A percentile compares a stretch with the other conserved stretches of the same genome.
phyloP scores from a whole-genome alignment of 2,113 vertebrate genomes.

The Stegostoma tigrinum region DNA sequence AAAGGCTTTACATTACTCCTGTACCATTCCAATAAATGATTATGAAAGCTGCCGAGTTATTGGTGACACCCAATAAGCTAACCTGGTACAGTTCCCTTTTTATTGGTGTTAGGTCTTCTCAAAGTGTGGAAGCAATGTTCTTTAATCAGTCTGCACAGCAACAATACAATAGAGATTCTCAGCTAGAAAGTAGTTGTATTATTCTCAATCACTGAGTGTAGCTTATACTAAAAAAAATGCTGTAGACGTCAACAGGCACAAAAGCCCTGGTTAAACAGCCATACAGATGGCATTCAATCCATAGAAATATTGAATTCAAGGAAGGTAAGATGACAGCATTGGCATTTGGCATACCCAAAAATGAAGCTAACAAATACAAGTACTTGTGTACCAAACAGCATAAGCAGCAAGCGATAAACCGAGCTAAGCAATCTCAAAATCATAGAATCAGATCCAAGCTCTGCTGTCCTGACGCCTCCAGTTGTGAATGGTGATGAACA shows the following conservation, averaged over 20 bases:
- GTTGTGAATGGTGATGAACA: too few relatives aligned
- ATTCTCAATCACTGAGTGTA: background rate
- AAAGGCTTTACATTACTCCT: slow-evolving; percentile 25
- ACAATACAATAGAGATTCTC: background rate
- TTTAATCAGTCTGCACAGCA: background rate
- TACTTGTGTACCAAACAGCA: too few relatives aligned
- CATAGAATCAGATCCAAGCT: too few relatives aligned
- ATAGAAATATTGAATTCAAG: background rate
- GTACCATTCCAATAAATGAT: background rate
- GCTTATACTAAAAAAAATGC: background rate
- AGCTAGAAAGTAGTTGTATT: background rate
- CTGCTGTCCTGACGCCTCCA: too few relatives aligned
- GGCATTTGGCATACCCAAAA: too few relatives aligned
- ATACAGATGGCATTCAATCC: background rate
- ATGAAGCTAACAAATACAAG: too few relatives aligned
- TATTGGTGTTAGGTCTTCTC: background rate
- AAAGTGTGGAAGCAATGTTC: background rate
- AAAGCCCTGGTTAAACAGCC: too few relatives aligned
- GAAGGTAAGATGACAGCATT: background rate
- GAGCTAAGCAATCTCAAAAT: too few relatives aligned
- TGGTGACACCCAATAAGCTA: background rate
- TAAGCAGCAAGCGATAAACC: too few relatives aligned
- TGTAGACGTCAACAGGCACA: background rate
- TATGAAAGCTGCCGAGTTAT: background rate
- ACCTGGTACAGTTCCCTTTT: background rate